Percentiles rank a stretch among this genome's conserved stretches.
phyloP scores from a whole-genome alignment of 2,113 vertebrate species.

The Scatophagus argus region DNA sequence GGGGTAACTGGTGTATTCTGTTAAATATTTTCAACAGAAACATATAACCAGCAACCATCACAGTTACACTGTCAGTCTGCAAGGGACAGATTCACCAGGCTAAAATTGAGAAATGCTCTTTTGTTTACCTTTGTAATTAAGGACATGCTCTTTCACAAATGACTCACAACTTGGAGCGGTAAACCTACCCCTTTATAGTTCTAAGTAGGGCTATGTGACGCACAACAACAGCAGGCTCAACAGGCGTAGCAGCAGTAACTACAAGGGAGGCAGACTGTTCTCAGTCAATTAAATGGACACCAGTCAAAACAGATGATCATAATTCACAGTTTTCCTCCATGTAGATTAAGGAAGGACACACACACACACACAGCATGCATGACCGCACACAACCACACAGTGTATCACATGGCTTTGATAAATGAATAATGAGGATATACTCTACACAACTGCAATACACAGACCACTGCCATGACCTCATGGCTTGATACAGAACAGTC shows the following conservation, averaged over 20 bases:
- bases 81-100: too few species aligned
- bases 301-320: slow-evolving; percentile 2
- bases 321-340: slow-evolving; percentile 18
- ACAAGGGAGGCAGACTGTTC: neutral
- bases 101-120: neutral
- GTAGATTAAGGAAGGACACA: neutral
- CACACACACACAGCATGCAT: slow-evolving; percentile 7
- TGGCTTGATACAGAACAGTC: slow-evolving; percentile 29
- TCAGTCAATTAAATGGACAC: slow-evolving; percentile 23
- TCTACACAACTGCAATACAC: slow-evolving; percentile 26
- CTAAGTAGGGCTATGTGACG: neutral
- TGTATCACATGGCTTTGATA: slow-evolving; percentile 27
- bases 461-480: slow-evolving; percentile 29
- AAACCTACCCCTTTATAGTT: neutral
- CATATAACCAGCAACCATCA: too few species aligned
- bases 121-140: neutral
- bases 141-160: neutral
- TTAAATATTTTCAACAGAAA: too few species aligned
- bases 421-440: slow-evolving; percentile 50
- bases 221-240: neutral
- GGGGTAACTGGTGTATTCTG: too few species aligned
- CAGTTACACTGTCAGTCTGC: too few species aligned
- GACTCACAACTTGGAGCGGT: neutral
- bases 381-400: slow-evolving; percentile 21
- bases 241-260: neutral